These are phyloP conservation scores for Agriopis aurantiaria DNA, from an alignment of 2,888 invertebrate genomes.

Conservation along the genomic window DNA sequence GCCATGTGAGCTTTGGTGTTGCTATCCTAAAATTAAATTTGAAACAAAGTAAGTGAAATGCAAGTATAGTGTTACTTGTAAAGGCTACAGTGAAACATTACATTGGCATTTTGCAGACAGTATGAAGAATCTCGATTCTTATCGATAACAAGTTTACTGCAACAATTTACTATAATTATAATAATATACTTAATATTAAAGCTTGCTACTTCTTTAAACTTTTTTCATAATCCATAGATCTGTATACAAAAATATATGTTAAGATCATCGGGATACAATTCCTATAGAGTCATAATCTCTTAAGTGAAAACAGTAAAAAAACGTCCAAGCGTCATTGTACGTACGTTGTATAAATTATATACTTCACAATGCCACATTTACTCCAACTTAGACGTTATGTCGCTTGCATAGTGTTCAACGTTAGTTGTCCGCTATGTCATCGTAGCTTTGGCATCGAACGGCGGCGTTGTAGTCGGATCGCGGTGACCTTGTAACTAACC, in stretches of 20 bases:
- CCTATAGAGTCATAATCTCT: no score
- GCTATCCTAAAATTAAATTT: slow-evolving; percentile 29
- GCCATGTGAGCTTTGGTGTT: slow-evolving; percentile 43
- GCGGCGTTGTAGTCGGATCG: no score
- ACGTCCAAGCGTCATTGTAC: no score
- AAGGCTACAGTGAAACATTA: slow-evolving; percentile 1
- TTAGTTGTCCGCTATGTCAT: no score
- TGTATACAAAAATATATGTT: slow-evolving; percentile 34
- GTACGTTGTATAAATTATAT: no score
- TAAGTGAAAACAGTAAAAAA: no score
- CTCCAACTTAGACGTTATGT: no score
- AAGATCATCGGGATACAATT: no score
- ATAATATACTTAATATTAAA: slow-evolving; percentile 80
- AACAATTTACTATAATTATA: slow-evolving; percentile 73
- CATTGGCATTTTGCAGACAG: neutral
- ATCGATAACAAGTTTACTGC: slow-evolving; percentile 79
- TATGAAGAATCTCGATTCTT: slow-evolving; percentile 60
- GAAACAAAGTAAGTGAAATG: slow-evolving; percentile 8
- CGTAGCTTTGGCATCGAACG: no score
- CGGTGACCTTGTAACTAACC: no score
- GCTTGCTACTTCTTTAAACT: slow-evolving; percentile 72
- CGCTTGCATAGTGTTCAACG: no score
- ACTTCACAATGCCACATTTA: no score
- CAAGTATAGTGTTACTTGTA: neutral
- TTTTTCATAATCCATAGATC: slow-evolving; percentile 29